Evolutionary conservation across 2,888 invertebrate species (phyloP).

Genomic region (Noctua janthe): DNA sequence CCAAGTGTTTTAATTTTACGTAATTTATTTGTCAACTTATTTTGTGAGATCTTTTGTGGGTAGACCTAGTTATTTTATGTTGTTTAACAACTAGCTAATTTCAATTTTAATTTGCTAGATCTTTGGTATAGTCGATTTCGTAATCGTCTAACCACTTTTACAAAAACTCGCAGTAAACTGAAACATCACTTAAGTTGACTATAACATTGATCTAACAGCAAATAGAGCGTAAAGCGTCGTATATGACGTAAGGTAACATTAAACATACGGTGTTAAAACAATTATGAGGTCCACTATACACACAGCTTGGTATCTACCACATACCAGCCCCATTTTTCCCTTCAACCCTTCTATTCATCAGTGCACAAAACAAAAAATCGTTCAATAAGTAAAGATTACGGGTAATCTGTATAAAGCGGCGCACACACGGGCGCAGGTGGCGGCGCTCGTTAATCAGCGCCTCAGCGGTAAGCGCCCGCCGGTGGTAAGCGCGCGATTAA

Average conservation of each 20-base stretch:
- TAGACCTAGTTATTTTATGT: background rate
- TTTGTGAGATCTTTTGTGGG: background rate
- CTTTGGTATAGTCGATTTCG: background rate
- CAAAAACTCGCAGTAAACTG: background rate
- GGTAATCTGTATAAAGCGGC: slow-evolving; percentile 49
- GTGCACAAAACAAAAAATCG: slow-evolving; percentile 42
- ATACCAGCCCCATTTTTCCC: background rate
- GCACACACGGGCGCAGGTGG: slow-evolving; percentile 53
- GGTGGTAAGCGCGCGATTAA: slow-evolving; percentile 35
- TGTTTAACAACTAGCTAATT: background rate
- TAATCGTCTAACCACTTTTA: background rate
- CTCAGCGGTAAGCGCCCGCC: slow-evolving; percentile 6
- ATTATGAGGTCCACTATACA: background rate
- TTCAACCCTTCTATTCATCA: slow-evolving; percentile 22
- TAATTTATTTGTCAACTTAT: background rate
- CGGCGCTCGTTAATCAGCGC: slow-evolving; percentile 55
- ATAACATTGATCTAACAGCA: background rate
- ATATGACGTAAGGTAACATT: background rate
- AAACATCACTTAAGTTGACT: background rate
- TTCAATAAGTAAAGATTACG: slow-evolving; percentile 63
- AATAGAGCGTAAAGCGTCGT: background rate
- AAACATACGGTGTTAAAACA: background rate
- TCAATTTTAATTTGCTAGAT: background rate
- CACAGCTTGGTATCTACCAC: background rate
- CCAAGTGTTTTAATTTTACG: slow-evolving; percentile 2